Percentiles rank a stretch among this genome's conserved stretches.
Evolutionary conservation across 2,888 invertebrate species (phyloP).

Genomic region (Sminthurinus aureus): DNA sequence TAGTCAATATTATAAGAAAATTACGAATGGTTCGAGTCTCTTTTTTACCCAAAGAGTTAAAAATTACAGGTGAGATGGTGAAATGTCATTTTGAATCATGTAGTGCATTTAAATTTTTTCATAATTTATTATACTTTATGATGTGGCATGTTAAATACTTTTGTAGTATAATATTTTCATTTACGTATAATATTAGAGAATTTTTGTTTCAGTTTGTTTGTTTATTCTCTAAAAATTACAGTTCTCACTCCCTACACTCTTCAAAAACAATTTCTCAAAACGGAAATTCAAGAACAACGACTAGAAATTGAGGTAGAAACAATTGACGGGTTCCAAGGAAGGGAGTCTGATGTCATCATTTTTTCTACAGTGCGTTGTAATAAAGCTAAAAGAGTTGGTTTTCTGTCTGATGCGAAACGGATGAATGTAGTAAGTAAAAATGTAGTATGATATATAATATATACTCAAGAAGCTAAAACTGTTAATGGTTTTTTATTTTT

Average conservation of each 20-base stretch:
- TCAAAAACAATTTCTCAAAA: neutral
- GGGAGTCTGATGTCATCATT: constrained; percentile 65
- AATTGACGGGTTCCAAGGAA: constrained; percentile 63
- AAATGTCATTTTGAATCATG: too few species aligned
- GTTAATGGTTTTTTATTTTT: too few species aligned
- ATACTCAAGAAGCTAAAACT: too few species aligned
- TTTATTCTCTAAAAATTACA: neutral
- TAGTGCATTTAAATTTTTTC: too few species aligned
- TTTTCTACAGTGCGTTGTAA: constrained; percentile 64
- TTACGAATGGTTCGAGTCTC: neutral
- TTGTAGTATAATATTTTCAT: too few species aligned
- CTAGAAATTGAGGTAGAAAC: constrained; percentile 31
- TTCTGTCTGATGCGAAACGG: constrained; percentile 63
- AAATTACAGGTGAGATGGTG: constrained; percentile 20
- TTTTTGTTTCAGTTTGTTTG: too few species aligned
- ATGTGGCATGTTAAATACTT: too few species aligned
- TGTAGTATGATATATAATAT: too few species aligned
- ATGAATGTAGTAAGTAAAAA: constrained; percentile 62
- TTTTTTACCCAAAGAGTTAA: neutral
- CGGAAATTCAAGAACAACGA: neutral
- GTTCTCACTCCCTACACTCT: neutral
- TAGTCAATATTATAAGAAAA: constrained; percentile 13
- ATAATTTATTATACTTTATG: too few species aligned
- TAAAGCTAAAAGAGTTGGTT: constrained; percentile 61
- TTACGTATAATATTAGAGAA: too few species aligned